Evolutionary conservation across 2,797 vertebrate genomes (phyloP).

Genomic region (Austrolebias charrua): DNA sequence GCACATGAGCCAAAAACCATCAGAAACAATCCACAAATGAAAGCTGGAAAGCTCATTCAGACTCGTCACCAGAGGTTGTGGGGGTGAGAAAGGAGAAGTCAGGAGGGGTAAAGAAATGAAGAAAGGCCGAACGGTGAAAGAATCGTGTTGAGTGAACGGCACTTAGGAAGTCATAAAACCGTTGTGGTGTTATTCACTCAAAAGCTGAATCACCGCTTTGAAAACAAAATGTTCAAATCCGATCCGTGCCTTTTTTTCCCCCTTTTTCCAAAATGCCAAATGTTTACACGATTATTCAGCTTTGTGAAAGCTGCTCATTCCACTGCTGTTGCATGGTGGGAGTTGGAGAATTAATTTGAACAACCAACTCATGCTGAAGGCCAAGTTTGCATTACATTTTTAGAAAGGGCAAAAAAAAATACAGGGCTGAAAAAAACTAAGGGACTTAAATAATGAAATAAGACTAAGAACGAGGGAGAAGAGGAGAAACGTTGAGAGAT

Average conservation of each 20-base stretch:
- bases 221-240: slow-evolving; percentile 16
- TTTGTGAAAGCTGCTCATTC: slow-evolving; percentile 33
- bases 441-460: slow-evolving; percentile 10
- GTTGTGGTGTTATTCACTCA: background rate
- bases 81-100: slow-evolving; percentile 19
- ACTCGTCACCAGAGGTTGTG: slow-evolving; percentile 33
- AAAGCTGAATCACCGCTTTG: slow-evolving; percentile 9
- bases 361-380: slow-evolving; percentile 36
- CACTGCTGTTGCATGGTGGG: slow-evolving; percentile 29
- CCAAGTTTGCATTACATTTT: slow-evolving; percentile 38
- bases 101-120: background rate
- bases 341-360: slow-evolving; percentile 39
- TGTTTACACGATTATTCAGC: slow-evolving; percentile 29
- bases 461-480: slow-evolving; percentile 10
- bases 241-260: background rate
- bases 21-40: slow-evolving; percentile 18
- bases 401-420: background rate
- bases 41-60: slow-evolving; percentile 29
- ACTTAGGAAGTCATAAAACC: slow-evolving; percentile 10
- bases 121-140: background rate
- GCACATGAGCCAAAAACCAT: slow-evolving; percentile 27
- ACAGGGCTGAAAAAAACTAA: slow-evolving; percentile 23
- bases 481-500: slow-evolving; percentile 15
- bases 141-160: slow-evolving; percentile 1
- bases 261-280: slow-evolving; percentile 23